Conservation (phyloP, 2,113 vertebrate genomes). For the Theristicus caerulescens region DNA sequence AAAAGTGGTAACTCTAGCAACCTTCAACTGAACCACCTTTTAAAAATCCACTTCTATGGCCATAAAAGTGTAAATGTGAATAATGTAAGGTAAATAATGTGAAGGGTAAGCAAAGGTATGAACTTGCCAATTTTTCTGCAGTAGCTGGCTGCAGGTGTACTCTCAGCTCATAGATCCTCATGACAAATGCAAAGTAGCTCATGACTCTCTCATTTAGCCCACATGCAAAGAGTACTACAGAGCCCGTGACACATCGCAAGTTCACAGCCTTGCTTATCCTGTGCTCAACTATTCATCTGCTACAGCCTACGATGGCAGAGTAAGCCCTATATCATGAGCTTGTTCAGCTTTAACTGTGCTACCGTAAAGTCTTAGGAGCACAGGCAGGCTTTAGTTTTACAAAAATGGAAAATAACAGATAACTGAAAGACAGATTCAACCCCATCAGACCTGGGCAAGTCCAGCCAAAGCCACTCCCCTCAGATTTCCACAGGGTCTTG, state of each 20-base stretch:
- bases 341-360: not conserved
- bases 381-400: not conserved
- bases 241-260: not conserved
- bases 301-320: not conserved
- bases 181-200: not conserved
- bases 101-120: not conserved
- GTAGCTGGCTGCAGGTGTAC: not conserved
- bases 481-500: not conserved
- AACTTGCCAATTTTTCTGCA: not conserved
- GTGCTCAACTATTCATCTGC: not conserved
- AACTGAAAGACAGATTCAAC: not conserved
- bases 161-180: not conserved
- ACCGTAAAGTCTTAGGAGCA: not conserved
- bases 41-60: not conserved
- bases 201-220: not conserved
- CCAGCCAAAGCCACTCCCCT: not conserved
- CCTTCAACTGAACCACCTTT: not conserved
- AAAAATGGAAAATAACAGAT: not conserved
- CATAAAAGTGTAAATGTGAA: not conserved
- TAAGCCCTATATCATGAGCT: not conserved
- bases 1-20: not conserved
- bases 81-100: not conserved
- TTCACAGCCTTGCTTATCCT: not conserved
- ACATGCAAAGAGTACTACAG: not conserved
- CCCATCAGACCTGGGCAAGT: not conserved